Base-by-base conservation (phyloP, 2,888 invertebrate species). In the Drosophila basisetae region DNA sequence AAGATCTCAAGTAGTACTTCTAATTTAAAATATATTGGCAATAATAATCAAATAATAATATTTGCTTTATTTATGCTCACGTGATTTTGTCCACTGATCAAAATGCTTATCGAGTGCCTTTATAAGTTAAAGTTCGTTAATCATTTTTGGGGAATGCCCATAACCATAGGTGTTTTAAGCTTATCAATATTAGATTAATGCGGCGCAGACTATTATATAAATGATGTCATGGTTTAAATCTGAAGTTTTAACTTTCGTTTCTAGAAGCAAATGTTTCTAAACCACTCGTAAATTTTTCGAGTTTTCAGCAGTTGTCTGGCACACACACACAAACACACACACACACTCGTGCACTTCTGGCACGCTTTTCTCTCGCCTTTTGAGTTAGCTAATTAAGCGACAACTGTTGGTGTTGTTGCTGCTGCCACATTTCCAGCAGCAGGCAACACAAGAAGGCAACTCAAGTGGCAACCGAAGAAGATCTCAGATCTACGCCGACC, bases 301-400 rank as follows among this genome's bases (percentile, higher is more conserved):
- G 55, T 50, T 68, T 49, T 50, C 41, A 6, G 4, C 68, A 68
- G 68, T 50, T 68, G 49, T 41, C n/a, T 3, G 4, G 30, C 35
- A 35, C 25, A 31, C 22, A 39, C 50, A 30, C 59, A n/a, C n/a
- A 10, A 28, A 47, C 35, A 39, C 39, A 1, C 22, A 1, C 9
- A 63, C 31, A 28, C 41, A 2, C 3, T 22, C 18, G 35, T 64
- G 35, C 66, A 68, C 82, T 85, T 83, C 73, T 85, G 85, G 70
- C 84, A 88, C 84, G 62, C 85, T 80, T 85, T 69, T 61, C n/a
- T 35, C 30, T 50, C 80, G 70, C 72, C 76, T 66, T 60, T 54
- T 35, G 49, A 55, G 68, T 63, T 71, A 69, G 66, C 80, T 80
- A 89, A 86, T 86, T 89, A 78, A 75, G 88, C 80, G 67, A 68